Percentiles rank a stretch among this genome's conserved stretches.
Conservation (phyloP, 2,797 vertebrate genomes). For the Loriculus beryllinus region DNA sequence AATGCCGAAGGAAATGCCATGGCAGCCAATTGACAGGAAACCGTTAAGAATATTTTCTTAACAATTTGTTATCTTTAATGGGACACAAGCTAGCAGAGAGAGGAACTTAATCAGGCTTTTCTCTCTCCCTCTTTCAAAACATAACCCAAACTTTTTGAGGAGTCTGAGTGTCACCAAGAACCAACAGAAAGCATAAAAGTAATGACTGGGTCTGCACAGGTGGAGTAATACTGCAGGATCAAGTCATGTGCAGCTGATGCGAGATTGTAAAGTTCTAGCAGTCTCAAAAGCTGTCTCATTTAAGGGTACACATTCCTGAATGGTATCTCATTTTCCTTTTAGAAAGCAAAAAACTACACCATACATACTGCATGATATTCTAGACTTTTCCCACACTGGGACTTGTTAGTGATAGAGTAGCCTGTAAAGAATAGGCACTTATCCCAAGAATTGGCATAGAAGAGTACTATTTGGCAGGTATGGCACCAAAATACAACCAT, state of each 20-base stretch:
- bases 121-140: not conserved
- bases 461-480: conserved; percentile 48
- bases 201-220: not conserved
- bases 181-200: not conserved
- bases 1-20: not conserved
- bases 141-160: not conserved
- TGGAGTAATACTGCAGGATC: not conserved
- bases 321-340: not conserved
- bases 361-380: not conserved
- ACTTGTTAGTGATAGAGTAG: conserved; percentile 55
- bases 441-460: conserved; percentile 72
- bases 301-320: not conserved
- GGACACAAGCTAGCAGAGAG: not conserved
- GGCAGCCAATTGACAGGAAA: not conserved
- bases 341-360: not conserved
- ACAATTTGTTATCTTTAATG: not conserved
- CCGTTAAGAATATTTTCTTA: not conserved
- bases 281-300: not conserved
- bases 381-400: not conserved
- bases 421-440: conserved; percentile 90
- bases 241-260: not conserved
- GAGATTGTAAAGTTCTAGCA: not conserved
- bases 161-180: not conserved
- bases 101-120: not conserved
- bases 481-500: conserved; percentile 37